Percentiles rank a stretch among this genome's conserved stretches.
Conservation (phyloP, 2,113 vertebrate species). For the Hipposideros armiger region DNA sequence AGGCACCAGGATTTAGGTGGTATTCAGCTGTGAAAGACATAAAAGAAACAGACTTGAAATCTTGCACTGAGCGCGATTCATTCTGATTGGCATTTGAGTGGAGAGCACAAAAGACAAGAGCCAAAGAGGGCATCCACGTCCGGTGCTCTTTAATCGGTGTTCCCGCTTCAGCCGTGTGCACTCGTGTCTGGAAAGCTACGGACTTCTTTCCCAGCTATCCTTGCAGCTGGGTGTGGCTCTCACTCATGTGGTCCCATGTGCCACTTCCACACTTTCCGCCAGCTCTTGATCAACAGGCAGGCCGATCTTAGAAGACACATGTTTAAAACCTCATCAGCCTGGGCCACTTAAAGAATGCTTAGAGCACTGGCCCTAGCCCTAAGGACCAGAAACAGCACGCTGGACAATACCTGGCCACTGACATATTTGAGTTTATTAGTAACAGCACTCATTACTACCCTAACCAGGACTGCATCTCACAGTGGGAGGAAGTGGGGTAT, state of each 20-base stretch:
- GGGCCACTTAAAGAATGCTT: too few species aligned
- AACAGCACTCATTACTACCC: not conserved
- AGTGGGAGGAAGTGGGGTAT: rapidly evolving
- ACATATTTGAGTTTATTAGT: not conserved
- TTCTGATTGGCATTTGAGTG: not conserved
- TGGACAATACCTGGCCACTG: not conserved
- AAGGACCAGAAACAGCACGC: rapidly evolving
- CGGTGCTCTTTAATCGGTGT: rapidly evolving
- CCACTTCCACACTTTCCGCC: not conserved
- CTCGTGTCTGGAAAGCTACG: not conserved
- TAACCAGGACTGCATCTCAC: too few species aligned
- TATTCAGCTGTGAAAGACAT: not conserved
- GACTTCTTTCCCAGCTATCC: not conserved
- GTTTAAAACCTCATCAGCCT: not conserved
- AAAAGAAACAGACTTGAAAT: not conserved
- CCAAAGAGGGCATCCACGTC: not conserved
- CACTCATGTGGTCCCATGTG: rapidly evolving
- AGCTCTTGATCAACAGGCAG: not conserved
- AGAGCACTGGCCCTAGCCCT: not conserved
- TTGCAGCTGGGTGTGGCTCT: rapidly evolving
- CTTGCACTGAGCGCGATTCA: not conserved
- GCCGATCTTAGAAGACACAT: not conserved
- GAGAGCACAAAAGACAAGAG: not conserved
- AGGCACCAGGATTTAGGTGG: not conserved
- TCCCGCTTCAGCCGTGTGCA: rapidly evolving